Percentiles rank a stretch among this genome's conserved stretches.
These are phyloP conservation scores for Spea hammondii DNA, from an alignment of 2,797 vertebrate species.

Conservation along the genomic window DNA sequence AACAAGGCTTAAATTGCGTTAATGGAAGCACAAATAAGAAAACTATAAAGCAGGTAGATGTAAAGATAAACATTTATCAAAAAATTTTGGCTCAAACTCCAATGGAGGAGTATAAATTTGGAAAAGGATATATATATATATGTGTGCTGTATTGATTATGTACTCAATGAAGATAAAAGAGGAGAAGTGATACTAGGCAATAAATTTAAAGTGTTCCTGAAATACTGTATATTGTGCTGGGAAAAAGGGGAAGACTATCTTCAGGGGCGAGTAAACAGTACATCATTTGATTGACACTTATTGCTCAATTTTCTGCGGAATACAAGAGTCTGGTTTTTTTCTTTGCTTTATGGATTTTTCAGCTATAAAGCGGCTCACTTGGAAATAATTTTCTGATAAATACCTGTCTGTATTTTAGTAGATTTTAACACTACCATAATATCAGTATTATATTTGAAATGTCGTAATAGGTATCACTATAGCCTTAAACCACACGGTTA, in stretches of 20 bases:
- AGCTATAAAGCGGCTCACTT: constrained; percentile 17
- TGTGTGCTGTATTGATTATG: background rate
- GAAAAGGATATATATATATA: background rate
- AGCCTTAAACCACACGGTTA: background rate
- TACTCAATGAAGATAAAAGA: constrained; percentile 15
- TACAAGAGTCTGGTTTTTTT: constrained; percentile 42
- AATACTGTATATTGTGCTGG: background rate
- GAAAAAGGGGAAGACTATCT: background rate
- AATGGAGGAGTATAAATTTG: background rate
- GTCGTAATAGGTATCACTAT: constrained; percentile 2
- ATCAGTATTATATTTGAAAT: background rate
- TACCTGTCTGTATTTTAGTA: constrained; percentile 11
- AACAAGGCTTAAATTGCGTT: too few relatives aligned
- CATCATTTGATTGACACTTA: constrained; percentile 44
- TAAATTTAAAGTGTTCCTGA: constrained; percentile 16
- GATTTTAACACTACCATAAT: constrained; percentile 13
- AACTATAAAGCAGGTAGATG: too few relatives aligned
- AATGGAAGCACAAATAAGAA: too few relatives aligned
- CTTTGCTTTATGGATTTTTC: constrained; percentile 43
- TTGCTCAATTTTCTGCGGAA: constrained; percentile 41
- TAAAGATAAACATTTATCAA: too few relatives aligned
- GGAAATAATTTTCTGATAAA: constrained; percentile 35
- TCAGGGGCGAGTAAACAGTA: constrained; percentile 16
- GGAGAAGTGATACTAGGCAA: background rate
- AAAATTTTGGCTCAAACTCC: background rate